Evolutionary conservation across 2,888 invertebrate species (phyloP), one percentile per base, ranked within the genome.

Genomic region (Phengaris arion): DNA sequence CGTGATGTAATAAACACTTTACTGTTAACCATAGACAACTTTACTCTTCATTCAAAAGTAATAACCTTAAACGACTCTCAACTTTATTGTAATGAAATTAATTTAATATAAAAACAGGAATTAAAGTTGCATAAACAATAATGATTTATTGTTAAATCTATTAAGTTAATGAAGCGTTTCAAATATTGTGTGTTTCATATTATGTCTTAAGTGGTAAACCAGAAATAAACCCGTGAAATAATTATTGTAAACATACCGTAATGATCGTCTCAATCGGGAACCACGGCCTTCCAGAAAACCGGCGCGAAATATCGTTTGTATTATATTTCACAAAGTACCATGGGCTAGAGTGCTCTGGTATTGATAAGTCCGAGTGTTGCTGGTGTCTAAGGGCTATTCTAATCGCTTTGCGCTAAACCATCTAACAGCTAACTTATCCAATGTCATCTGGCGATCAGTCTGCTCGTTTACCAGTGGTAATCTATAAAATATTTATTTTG

Each of bases 31-130:
- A 64, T 64, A 64, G 64, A 64, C 35, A 45, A 64, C 35, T 64
- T 64, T 64, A 64, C 64, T 64, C 64, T 64, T 64, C 64, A 64
- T 64, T 64, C 64, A 64, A 22, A 64, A 64, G 12, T 64, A 64
- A 64, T 35, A 35, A 45, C 64, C 6, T 4, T 13, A 64, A 64
- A 35, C 45, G 64, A 64, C 35, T 13, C 45, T 64, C 64, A 12
- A 45, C 45, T 64, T 64, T 64, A 35, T 35, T 2, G 6, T 6
- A 6, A 9, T 45, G 2, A 6, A n/a, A n/a, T n/a, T n/a, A n/a
- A n/a, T n/a, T n/a, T n/a, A n/a, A n/a, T n/a, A n/a, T n/a, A n/a
- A n/a, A 12, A 64, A 35, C 35, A 64, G 35, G 35, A 35, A 45
- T 64, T 35, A 64, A 64, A 64, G 64, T 64, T 64, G 64, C 64